Conservation (phyloP, 2,113 vertebrate species). For the Jacana jacana region DNA sequence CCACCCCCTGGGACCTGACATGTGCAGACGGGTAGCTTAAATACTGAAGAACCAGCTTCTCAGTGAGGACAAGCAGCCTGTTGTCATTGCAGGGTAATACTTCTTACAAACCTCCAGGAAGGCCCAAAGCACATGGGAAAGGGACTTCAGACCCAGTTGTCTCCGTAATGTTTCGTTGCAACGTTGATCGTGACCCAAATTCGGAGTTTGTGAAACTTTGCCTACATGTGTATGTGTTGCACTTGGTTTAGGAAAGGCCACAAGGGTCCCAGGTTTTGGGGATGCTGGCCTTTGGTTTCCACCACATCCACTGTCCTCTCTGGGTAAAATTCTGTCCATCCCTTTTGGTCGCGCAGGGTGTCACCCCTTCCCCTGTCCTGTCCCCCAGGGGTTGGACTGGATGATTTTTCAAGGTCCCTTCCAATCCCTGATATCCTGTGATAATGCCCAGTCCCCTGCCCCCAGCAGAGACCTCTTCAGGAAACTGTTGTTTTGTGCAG, state of each 20-base stretch:
- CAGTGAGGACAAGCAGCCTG: not conserved
- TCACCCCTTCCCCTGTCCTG: not conserved
- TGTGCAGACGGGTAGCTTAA: not conserved
- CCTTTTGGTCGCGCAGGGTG: rapidly evolving
- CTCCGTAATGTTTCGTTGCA: not conserved
- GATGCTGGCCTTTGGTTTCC: not conserved
- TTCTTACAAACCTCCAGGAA: not conserved
- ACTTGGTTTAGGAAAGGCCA: not conserved
- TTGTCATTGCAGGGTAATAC: not conserved
- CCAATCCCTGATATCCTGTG: no score
- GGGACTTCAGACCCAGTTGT: not conserved
- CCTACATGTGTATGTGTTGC: rapidly evolving
- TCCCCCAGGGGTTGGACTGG: no score
- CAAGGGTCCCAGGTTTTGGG: not conserved
- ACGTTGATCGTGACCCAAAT: no score
- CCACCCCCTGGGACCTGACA: rapidly evolving
- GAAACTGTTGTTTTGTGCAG: not conserved
- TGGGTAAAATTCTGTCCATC: not conserved
- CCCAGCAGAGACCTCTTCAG: not conserved
- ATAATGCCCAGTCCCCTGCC: not conserved
- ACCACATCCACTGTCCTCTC: not conserved
- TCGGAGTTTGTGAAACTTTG: not conserved
- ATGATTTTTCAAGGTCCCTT: no score
- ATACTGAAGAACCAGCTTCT: not conserved
- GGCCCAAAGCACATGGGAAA: not conserved